phyloP scores from a whole-genome alignment of 2,888 invertebrate species.

The Drosophila mimetica region DNA sequence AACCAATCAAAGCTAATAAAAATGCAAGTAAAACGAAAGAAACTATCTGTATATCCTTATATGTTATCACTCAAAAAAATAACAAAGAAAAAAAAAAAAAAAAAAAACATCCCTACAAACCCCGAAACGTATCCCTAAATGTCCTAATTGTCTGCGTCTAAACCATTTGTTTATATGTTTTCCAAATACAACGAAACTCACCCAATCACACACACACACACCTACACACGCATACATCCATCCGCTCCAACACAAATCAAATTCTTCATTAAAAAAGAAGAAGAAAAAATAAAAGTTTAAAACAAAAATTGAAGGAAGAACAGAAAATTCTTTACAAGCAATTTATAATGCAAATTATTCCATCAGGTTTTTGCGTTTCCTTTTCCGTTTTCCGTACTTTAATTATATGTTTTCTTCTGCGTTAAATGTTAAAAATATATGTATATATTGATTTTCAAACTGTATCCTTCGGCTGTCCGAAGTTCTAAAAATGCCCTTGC shows the following conservation, averaged over 20 bases:
- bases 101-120: slow-evolving; percentile 46
- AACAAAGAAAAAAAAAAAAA: slow-evolving; percentile 36
- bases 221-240: slow-evolving; percentile 54
- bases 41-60: slow-evolving; percentile 77
- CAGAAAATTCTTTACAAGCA: slow-evolving; percentile 55
- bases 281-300: slow-evolving; percentile 41
- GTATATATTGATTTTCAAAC: slow-evolving; percentile 22
- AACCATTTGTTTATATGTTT: slow-evolving; percentile 88
- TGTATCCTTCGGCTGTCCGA: slow-evolving; percentile 25
- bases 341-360: slow-evolving; percentile 70
- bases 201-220: slow-evolving; percentile 64
- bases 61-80: slow-evolving; percentile 82
- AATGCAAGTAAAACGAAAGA: slow-evolving; percentile 45
- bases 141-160: slow-evolving; percentile 93
- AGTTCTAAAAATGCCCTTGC: slow-evolving; percentile 22
- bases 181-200: slow-evolving; percentile 74
- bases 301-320: slow-evolving; percentile 41
- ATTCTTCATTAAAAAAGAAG: slow-evolving; percentile 72
- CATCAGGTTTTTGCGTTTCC: slow-evolving; percentile 35
- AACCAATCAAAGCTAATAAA: slow-evolving; percentile 53
- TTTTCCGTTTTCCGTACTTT: slow-evolving; percentile 23
- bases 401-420: slow-evolving; percentile 17
- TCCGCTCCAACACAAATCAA: slow-evolving; percentile 52
- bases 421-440: slow-evolving; percentile 11
- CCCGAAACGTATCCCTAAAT: slow-evolving; percentile 85